These are phyloP conservation scores for Antitype chi DNA, from an alignment of 2,888 invertebrate species.

Conservation along the genomic window DNA sequence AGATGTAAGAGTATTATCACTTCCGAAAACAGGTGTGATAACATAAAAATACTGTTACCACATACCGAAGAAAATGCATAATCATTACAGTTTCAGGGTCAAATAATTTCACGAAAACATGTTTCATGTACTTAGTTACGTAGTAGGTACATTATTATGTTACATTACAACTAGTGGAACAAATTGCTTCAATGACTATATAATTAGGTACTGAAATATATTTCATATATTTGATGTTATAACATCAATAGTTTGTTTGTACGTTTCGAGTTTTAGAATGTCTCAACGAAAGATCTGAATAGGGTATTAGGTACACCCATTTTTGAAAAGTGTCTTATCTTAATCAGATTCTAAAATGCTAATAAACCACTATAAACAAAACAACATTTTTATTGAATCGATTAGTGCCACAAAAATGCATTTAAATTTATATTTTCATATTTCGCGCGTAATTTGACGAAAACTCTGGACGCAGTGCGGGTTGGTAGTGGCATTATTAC, in stretches of 20 bases:
- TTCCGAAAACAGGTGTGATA: constrained; percentile 38
- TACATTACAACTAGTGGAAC: constrained; percentile 25
- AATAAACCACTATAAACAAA: too few species aligned
- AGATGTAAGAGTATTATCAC: constrained; percentile 14
- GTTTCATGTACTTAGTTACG: constrained; percentile 4
- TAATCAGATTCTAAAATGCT: too few species aligned
- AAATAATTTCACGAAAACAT: constrained; percentile 18
- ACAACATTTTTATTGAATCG: too few species aligned
- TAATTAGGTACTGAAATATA: constrained; percentile 5
- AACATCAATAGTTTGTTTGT: not conserved
- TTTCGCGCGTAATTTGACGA: too few species aligned
- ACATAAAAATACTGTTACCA: constrained; percentile 10
- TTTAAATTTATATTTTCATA: too few species aligned
- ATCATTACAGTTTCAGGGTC: constrained; percentile 42
- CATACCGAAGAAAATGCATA: constrained; percentile 25
- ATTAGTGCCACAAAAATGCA: too few species aligned
- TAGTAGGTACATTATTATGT: not conserved
- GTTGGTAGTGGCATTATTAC: too few species aligned
- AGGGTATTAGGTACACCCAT: too few species aligned
- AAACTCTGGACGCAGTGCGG: too few species aligned
- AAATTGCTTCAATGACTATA: constrained; percentile 21
- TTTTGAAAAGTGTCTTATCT: too few species aligned
- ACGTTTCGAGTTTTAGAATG: not conserved
- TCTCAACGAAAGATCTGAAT: too few species aligned
- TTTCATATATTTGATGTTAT: too few species aligned